phyloP scores from a whole-genome alignment of 2,888 invertebrate genomes.

The Diploptera punctata region DNA sequence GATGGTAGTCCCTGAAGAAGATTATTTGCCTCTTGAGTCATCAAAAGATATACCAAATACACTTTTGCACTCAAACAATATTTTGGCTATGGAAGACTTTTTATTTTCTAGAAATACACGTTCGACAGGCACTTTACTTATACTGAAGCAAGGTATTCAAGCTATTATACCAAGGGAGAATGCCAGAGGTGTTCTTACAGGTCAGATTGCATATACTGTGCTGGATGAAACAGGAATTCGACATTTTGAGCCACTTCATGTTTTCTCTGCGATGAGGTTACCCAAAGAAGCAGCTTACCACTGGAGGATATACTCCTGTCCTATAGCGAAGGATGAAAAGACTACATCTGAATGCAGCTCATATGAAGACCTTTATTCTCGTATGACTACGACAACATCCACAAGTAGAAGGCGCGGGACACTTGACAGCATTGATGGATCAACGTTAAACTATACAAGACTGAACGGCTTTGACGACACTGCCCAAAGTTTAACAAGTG shows the following conservation, averaged over 20 bases:
- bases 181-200: slow-evolving; percentile 73
- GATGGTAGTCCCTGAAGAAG: slow-evolving; percentile 70
- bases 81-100: slow-evolving; percentile 79
- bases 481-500: slow-evolving; percentile 3
- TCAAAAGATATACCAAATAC: slow-evolving; percentile 75
- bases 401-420: slow-evolving; percentile 7
- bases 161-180: slow-evolving; percentile 80
- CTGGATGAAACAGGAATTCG: slow-evolving; percentile 78
- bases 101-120: slow-evolving; percentile 54
- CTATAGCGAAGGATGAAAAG: slow-evolving; percentile 52
- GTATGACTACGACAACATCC: not conserved
- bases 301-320: slow-evolving; percentile 69
- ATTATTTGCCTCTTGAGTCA: slow-evolving; percentile 59
- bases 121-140: slow-evolving; percentile 67
- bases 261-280: slow-evolving; percentile 72
- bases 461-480: not conserved
- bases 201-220: slow-evolving; percentile 76
- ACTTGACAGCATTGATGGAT: slow-evolving; percentile 4
- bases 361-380: slow-evolving; percentile 19
- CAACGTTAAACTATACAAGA: not conserved
- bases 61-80: slow-evolving; percentile 71
- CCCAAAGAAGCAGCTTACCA: slow-evolving; percentile 69
- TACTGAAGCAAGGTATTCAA: slow-evolving; percentile 75
- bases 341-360: slow-evolving; percentile 49
- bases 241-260: slow-evolving; percentile 77